Conservation (phyloP, 2,797 vertebrate genomes). For the Notamacropus eugenii region DNA sequence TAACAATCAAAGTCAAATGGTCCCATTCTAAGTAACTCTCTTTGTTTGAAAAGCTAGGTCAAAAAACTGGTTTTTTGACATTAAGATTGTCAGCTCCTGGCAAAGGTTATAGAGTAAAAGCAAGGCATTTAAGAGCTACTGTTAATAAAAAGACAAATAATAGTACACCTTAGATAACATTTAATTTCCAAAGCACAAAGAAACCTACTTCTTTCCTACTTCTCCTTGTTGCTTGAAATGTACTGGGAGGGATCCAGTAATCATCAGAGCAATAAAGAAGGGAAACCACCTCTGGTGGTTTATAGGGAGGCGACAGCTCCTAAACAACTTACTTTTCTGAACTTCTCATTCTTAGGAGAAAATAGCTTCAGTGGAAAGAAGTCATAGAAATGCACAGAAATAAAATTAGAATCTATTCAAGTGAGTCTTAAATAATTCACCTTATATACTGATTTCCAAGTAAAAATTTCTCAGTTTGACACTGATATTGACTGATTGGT, state of each 20-base stretch:
- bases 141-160: not conserved
- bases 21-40: not conserved
- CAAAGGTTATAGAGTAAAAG: not conserved
- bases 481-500: not conserved
- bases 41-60: not conserved
- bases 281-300: not conserved
- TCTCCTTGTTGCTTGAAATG: not conserved
- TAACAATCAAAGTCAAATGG: not conserved
- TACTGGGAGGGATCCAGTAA: not conserved
- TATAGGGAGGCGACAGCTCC: not conserved
- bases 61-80: not conserved
- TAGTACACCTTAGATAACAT: not conserved
- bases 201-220: not conserved
- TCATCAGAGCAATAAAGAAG: not conserved
- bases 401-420: not conserved
- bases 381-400: not conserved
- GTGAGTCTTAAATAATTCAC: not conserved
- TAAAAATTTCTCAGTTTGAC: not conserved
- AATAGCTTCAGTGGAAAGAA: not conserved
- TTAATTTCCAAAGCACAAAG: conserved; percentile 9
- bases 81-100: not conserved
- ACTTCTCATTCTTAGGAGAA: not conserved
- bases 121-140: not conserved
- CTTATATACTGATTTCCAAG: not conserved
- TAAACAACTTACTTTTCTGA: not conserved